phyloP scores from a whole-genome alignment of 2,797 vertebrate genomes.

The Calcarius lapponicus region DNA sequence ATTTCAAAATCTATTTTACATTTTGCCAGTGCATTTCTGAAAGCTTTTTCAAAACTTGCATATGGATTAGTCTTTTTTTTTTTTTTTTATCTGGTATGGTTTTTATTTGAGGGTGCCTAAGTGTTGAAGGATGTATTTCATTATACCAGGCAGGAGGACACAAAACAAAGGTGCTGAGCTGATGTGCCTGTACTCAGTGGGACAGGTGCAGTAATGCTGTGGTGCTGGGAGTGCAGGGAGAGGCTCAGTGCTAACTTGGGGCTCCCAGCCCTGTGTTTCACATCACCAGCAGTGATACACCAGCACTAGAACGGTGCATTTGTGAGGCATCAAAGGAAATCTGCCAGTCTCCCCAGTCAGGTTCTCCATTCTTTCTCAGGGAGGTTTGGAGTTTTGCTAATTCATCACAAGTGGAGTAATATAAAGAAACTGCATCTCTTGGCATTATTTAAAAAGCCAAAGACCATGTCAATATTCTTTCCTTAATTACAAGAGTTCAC shows the following conservation, averaged over 20 bases:
- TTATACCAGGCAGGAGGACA: not conserved
- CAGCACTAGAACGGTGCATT: rapidly evolving
- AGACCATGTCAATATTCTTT: not conserved
- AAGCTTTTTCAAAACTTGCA: slow-evolving; percentile 28
- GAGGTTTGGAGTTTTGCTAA: not conserved
- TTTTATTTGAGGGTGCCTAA: not conserved
- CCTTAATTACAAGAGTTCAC: not conserved
- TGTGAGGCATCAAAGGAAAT: not conserved
- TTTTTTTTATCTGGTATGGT: not conserved
- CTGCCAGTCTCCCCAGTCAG: not conserved
- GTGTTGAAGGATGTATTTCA: not conserved
- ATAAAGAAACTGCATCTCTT: not conserved
- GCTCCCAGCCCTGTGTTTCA: not conserved
- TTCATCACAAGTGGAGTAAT: not conserved
- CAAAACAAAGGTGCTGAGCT: not conserved
- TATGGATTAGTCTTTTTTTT: not conserved
- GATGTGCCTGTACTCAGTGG: not conserved
- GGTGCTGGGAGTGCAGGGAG: not conserved
- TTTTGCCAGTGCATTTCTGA: slow-evolving; percentile 37
- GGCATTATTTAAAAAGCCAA: not conserved
- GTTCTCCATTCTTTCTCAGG: not conserved
- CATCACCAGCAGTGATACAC: rapidly evolving
- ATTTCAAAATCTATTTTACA: slow-evolving; percentile 38
- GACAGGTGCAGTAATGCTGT: not conserved
- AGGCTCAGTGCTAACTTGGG: not conserved